These are phyloP conservation scores for Bombus pyrosoma DNA, from an alignment of 1,140 invertebrate genomes.

Conservation along the genomic window DNA sequence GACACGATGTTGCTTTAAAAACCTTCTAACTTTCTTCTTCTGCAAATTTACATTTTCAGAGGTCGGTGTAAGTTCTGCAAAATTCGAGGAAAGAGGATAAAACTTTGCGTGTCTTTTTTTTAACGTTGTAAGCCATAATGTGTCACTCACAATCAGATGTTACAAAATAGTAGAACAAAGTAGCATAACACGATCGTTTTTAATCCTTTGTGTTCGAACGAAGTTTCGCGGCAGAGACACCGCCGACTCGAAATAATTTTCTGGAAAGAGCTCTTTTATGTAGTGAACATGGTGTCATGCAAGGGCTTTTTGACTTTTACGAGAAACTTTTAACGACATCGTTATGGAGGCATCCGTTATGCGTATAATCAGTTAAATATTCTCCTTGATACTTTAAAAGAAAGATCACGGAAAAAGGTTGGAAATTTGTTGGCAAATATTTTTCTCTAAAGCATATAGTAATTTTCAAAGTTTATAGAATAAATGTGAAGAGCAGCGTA, in stretches of 20 bases:
- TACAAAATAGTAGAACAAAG: no score
- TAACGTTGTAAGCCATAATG: not conserved
- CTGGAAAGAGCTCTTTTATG: not conserved
- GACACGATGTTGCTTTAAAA: not conserved
- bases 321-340: conserved; percentile 4
- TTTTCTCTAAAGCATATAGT: no score
- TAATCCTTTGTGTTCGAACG: not conserved
- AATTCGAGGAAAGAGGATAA: not conserved
- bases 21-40: not conserved
- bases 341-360: not conserved
- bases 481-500: no score
- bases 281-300: not conserved
- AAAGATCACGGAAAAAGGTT: not conserved
- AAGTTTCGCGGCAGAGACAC: not conserved
- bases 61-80: no score
- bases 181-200: not conserved
- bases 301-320: not conserved
- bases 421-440: not conserved
- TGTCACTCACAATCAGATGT: not conserved
- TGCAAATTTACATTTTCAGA: not conserved
- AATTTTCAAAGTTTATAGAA: no score
- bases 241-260: not conserved
- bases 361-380: not conserved
- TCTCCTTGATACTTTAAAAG: not conserved
- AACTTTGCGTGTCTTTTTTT: not conserved